These are phyloP conservation scores for Morpho achilles DNA, from an alignment of 2,888 invertebrate genomes.

Conservation along the genomic window DNA sequence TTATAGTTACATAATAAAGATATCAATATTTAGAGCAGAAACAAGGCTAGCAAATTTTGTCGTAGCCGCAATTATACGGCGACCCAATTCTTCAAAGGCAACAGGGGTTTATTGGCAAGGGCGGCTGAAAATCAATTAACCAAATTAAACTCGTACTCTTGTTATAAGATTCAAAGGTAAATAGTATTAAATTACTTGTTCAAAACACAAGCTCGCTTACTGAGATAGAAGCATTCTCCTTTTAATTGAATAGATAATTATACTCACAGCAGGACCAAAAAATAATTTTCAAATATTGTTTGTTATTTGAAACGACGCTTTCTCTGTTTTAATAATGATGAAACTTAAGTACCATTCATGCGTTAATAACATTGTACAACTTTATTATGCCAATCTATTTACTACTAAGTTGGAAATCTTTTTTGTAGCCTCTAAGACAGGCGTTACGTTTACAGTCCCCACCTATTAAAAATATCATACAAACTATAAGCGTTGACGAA, in stretches of 20 bases:
- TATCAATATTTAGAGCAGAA: too few species aligned
- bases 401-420: too few species aligned
- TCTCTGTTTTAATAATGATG: background rate
- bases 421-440: background rate
- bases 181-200: background rate
- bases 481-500: too few species aligned
- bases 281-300: background rate
- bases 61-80: background rate
- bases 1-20: too few species aligned
- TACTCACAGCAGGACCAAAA: background rate
- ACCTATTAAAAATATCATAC: too few species aligned
- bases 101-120: background rate
- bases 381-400: background rate
- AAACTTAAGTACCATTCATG: background rate
- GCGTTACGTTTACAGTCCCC: background rate
- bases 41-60: too few species aligned
- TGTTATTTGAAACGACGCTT: too few species aligned
- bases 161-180: background rate
- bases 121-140: constrained; percentile 2
- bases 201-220: background rate
- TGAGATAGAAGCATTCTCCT: background rate
- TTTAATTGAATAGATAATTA: background rate
- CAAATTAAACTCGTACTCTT: background rate
- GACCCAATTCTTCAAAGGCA: background rate
- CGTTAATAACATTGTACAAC: background rate